Conservation (phyloP, 2,113 vertebrate species). For the Gnathonemus longibarbis region DNA sequence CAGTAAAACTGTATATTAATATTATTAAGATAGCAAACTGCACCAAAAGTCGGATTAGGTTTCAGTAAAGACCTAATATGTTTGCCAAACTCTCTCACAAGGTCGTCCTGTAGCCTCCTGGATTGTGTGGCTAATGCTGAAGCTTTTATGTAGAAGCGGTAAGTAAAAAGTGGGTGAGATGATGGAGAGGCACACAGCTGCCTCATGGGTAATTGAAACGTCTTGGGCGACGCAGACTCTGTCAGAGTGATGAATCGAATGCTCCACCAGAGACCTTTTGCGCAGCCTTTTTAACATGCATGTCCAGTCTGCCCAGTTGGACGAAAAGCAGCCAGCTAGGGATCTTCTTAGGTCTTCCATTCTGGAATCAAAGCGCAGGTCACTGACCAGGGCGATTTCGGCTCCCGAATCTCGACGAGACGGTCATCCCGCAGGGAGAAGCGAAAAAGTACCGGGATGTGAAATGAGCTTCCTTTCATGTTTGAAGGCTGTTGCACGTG, state of each 20-base stretch:
- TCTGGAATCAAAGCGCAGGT: background rate
- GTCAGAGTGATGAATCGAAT: conserved; percentile 10
- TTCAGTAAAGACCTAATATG: background rate
- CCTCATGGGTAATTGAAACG: background rate
- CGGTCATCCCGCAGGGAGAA: background rate
- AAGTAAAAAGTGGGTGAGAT: background rate
- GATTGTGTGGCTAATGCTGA: background rate
- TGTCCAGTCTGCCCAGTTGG: background rate
- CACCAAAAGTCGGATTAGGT: background rate
- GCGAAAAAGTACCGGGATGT: background rate
- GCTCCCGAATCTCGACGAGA: background rate
- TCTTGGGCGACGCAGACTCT: background rate
- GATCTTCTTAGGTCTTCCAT: background rate
- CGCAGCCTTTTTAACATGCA: background rate
- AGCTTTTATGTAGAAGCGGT: background rate
- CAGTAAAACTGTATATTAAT: conserved; percentile 1
- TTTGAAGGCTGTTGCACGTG: background rate
- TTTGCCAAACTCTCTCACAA: background rate
- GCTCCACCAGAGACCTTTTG: background rate
- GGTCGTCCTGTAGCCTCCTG: background rate
- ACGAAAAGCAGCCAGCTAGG: background rate
- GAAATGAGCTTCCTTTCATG: background rate
- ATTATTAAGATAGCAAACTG: background rate
- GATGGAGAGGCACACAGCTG: background rate
- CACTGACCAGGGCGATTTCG: background rate